phyloP scores from a whole-genome alignment of 2,888 invertebrate genomes.

The Leistus spinibarbis region DNA sequence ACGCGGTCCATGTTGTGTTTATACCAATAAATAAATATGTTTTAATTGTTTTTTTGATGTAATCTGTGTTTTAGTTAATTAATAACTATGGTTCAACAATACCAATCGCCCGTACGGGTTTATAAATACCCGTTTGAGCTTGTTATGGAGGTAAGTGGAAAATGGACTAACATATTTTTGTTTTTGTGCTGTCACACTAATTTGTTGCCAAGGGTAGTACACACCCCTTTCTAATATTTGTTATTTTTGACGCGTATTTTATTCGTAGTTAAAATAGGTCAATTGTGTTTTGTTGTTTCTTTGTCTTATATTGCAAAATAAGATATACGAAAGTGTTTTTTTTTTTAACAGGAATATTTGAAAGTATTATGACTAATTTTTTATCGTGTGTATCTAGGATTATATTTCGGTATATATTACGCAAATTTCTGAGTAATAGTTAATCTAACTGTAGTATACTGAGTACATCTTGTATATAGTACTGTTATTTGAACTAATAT shows the following conservation, averaged over 20 bases:
- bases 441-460: too few relatives aligned
- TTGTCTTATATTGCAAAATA: neutral
- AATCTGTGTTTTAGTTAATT: slow-evolving; percentile 3
- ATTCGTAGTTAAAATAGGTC: neutral
- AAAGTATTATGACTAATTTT: neutral
- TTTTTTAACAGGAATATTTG: neutral
- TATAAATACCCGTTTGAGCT: slow-evolving; percentile 95
- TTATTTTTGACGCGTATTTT: neutral
- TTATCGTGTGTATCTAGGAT: neutral
- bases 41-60: slow-evolving; percentile 22
- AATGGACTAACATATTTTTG: neutral
- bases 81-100: slow-evolving; percentile 87
- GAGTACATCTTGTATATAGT: too few relatives aligned
- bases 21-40: slow-evolving; percentile 28
- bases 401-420: neutral
- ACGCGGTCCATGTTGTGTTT: slow-evolving; percentile 25
- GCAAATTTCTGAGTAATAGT: neutral
- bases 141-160: slow-evolving; percentile 88
- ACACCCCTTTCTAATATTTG: slow-evolving; percentile 26
- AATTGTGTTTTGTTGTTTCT: neutral
- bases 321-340: neutral
- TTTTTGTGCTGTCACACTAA: slow-evolving; percentile 2
- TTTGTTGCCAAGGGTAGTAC: slow-evolving; percentile 12
- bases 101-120: slow-evolving; percentile 91
- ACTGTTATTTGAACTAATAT: too few relatives aligned